Base-by-base conservation (phyloP, 2,797 vertebrate genomes). In the Enteromius radiatus region DNA sequence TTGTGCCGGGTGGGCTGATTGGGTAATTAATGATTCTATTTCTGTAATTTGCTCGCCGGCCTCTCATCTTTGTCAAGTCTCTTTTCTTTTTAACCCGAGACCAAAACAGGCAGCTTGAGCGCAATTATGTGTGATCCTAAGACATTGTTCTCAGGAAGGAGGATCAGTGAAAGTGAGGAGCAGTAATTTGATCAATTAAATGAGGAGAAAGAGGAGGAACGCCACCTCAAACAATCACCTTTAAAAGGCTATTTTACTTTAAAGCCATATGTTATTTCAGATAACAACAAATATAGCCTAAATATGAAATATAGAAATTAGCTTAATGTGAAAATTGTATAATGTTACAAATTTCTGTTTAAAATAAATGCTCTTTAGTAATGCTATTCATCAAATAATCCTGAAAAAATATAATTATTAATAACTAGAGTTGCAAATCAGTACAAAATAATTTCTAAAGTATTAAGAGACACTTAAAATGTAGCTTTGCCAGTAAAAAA, bases 11-110 rank as follows among this genome's bases (percentile, higher is more conserved):
- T 84, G 83, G 87, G 86, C 85, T 91, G 90, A 93, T 92, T 93
- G 89, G 91, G 88, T 91, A 93, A 94, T 93, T 92, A 92, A 93
- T 90, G 31, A 90, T 88, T 71, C 85, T 92, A 88, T 92, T 94
- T 92, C 90, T 90, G 86, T 91, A 89, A 91, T 82, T 85, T 82
- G 28, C 85, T 0, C 3, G 64, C 77, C 63, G 7, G 74, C 67
- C 76, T 79, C 80, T 38, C 15, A 54, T 77, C 88, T 90, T 87
- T 88, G 86, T 88, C 69, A 19, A 12, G 67, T 70, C 79, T 59
- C 59, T 59, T 45, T 73, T 76, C 75, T 71, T 59, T 86, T 87
- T 78, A 90, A 91, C 70, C 68, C 78, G 74, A 91, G 76, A 85
- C 81, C 76, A 70, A 75, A 78, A 70, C 43, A 85, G 47, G 74